Percentiles rank a stretch among this genome's conserved stretches.
Conservation (phyloP, 2,113 vertebrate species). For the Calonectris borealis region DNA sequence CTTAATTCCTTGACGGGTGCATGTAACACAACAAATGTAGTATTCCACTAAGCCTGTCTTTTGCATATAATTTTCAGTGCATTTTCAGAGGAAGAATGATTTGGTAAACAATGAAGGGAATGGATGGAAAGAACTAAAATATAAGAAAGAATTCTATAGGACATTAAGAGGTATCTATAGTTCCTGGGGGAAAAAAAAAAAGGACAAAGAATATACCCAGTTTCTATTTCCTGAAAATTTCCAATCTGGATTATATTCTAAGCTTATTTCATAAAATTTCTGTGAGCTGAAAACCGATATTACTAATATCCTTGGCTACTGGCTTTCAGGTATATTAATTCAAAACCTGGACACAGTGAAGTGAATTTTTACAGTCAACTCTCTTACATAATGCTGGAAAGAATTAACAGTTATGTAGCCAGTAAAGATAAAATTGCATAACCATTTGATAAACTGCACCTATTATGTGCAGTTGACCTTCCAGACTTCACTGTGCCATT, state of each 20-base stretch:
- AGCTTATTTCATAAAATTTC: neutral
- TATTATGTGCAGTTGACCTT: neutral
- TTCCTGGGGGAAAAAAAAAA: neutral
- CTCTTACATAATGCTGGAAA: neutral
- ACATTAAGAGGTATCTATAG: neutral
- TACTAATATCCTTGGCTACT: neutral
- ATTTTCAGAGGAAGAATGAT: neutral
- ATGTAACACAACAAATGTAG: constrained; percentile 27
- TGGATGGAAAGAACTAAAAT: neutral
- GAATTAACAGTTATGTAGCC: neutral
- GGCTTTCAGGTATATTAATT: neutral
- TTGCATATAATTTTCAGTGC: neutral
- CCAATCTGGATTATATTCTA: neutral
- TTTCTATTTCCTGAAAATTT: neutral
- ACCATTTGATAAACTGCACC: neutral
- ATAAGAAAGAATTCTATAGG: neutral
- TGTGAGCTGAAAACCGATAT: neutral
- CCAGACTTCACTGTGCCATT: neutral
- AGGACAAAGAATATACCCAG: neutral
- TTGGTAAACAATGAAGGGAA: neutral
- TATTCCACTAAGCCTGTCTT: neutral
- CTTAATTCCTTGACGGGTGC: constrained; percentile 30
- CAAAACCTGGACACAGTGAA: neutral
- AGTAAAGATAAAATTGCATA: neutral
- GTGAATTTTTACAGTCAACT: neutral